Conservation (phyloP, 1,140 invertebrate genomes). For the Drosophila persimilis region DNA sequence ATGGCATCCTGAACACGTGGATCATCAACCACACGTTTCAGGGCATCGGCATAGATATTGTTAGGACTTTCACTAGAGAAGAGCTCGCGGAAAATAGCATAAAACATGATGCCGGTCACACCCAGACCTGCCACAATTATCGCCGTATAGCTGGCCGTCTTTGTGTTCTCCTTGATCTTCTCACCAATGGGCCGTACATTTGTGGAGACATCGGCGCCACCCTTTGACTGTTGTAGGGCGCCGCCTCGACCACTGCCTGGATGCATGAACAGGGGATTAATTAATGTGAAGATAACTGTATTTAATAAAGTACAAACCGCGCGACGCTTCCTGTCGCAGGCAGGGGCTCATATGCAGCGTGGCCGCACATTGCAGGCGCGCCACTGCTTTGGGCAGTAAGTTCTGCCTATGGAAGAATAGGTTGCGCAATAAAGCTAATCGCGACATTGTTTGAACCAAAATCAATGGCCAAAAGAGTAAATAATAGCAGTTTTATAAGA, state of each 20-base stretch:
- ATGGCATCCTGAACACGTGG: conserved; percentile 88
- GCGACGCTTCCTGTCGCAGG: conserved; percentile 35
- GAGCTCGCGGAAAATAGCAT: conserved; percentile 91
- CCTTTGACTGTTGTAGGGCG: conserved; percentile 53
- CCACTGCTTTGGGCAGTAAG: conserved; percentile 19
- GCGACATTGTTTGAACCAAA: conserved; percentile 39
- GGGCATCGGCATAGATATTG: conserved; percentile 91
- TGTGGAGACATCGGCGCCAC: conserved; percentile 82
- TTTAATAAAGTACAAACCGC: conserved; percentile 30
- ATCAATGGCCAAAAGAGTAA: conserved; percentile 19
- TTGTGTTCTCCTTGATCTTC: conserved; percentile 93
- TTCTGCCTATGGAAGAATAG: conserved; percentile 47
- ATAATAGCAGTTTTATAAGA: conserved; percentile 34
- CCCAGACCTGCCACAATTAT: conserved; percentile 91
- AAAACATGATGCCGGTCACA: conserved; percentile 91
- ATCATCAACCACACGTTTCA: conserved; percentile 88
- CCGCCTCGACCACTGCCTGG: conserved; percentile 12
- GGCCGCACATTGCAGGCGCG: conserved; percentile 43
- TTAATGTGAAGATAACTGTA: neutral
- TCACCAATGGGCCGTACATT: conserved; percentile 87
- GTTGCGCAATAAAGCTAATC: conserved; percentile 60
- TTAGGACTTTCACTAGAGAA: conserved; percentile 94
- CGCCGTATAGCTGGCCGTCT: conserved; percentile 91
- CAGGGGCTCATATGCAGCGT: conserved; percentile 36
- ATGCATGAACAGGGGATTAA: neutral